Conservation (phyloP, 2,888 invertebrate species). For the Thecophora atra region DNA sequence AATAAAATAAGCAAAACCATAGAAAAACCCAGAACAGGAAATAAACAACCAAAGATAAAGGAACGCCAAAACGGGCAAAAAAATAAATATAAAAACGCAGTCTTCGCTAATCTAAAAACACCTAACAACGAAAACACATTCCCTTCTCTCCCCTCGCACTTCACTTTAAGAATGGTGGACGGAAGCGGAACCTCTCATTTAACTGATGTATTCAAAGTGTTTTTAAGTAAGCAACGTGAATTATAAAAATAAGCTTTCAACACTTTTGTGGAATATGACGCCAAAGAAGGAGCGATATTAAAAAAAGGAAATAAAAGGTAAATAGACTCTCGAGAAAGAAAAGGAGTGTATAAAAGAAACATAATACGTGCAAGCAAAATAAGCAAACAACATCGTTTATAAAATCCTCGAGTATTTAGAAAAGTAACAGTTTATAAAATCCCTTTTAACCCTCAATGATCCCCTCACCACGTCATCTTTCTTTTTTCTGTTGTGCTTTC, state of each 20-base stretch:
- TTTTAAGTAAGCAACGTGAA: not conserved
- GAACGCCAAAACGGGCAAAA: too few relatives aligned
- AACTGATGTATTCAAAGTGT: not conserved
- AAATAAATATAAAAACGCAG: too few relatives aligned
- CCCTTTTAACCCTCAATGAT: conserved; percentile 41
- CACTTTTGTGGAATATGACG: conserved; percentile 37
- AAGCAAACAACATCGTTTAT: conserved; percentile 17
- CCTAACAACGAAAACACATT: too few relatives aligned
- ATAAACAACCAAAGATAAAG: too few relatives aligned
- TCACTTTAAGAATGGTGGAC: too few relatives aligned
- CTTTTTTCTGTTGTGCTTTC: too few relatives aligned
- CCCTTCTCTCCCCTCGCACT: too few relatives aligned
- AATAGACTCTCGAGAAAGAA: not conserved
- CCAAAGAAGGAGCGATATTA: not conserved
- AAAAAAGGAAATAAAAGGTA: conserved; percentile 17
- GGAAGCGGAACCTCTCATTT: not conserved
- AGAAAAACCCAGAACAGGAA: too few relatives aligned
- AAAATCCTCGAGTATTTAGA: conserved; percentile 43
- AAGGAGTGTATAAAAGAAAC: not conserved
- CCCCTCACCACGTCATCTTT: too few relatives aligned
- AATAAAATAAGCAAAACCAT: too few relatives aligned
- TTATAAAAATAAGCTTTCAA: conserved; percentile 16
- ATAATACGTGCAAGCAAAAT: conserved; percentile 6
- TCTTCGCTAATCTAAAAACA: too few relatives aligned
- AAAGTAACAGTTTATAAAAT: conserved; percentile 44